Conservation (phyloP, 2,797 vertebrate genomes). For the Microhierax caerulescens region DNA sequence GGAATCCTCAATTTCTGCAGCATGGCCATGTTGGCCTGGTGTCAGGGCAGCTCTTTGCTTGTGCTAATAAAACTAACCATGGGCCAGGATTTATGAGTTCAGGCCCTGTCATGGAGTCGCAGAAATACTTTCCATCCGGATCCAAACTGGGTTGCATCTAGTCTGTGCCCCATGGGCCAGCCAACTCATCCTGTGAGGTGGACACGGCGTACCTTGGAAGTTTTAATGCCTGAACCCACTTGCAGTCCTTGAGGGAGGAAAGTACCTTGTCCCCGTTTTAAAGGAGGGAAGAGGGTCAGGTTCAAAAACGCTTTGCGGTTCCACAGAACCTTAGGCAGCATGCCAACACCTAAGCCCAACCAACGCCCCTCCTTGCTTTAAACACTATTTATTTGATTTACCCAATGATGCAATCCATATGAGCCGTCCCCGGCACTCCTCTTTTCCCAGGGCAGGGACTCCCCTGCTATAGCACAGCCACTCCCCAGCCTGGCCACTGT, state of each 20-base stretch:
- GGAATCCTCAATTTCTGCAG: neutral
- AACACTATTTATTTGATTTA: neutral
- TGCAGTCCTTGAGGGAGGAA: neutral
- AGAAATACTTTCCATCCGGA: neutral
- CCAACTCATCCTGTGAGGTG: neutral
- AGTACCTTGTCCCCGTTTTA: neutral
- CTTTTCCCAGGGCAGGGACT: neutral
- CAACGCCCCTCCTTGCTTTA: neutral
- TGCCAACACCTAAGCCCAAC: neutral
- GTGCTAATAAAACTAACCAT: neutral
- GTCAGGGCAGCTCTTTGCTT: neutral
- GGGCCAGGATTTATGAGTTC: neutral
- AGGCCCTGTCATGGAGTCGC: neutral
- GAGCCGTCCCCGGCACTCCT: neutral
- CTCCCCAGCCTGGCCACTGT: neutral
- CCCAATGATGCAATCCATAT: neutral
- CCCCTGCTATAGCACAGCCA: neutral
- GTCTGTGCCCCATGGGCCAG: neutral
- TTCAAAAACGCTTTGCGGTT: neutral
- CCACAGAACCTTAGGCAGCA: neutral
- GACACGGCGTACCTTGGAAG: neutral
- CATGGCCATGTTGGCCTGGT: neutral
- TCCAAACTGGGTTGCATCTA: neutral
- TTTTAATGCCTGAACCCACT: neutral
- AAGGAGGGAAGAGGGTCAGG: neutral